Base-by-base conservation (phyloP, 2,797 vertebrate species). In the Menidia menidia region DNA sequence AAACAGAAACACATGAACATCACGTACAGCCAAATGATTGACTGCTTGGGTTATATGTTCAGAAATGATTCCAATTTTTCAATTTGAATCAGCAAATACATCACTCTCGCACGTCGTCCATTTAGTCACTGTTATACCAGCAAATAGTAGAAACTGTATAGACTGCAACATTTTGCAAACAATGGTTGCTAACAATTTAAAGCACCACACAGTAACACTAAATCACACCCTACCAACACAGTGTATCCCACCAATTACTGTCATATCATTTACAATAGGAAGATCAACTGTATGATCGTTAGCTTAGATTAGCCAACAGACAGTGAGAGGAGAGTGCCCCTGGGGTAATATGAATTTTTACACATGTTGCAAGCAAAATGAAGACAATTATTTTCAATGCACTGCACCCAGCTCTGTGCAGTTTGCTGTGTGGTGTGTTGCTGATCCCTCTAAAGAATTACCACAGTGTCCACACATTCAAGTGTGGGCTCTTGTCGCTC, bases 341-440 rank as follows among this genome's bases (percentile, higher is more conserved):
- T 52, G 81, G 77, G 72, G 62, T 56, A 63, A 72, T 62, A 71
- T 71, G 56, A 78, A 78, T 82, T 76, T 81, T 81, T 81, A 64
- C 72, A 84, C 77, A 77, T 71, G 53, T 68, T 78, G 69, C 52
- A 58, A 83, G 69, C 53, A 81, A 78, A 80, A 87, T 82, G 43
- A 84, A 77, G 71, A 83, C 77, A 77, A 78, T 90, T 84, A 79
- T 80, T 87, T 80, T 81, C 45, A 63, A 72, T 64, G 67, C 54
- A 56, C 64, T 78, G 39, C 30, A 70, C 44, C 45, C 73, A 66
- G 61, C 65, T 71, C 62, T 80, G 50, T 71, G 70, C 64, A 69
- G 52, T 74, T 53, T 73, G 32, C 56, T 63, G 56, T 71, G 67
- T 25, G 41, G 33, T 51, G 53, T 73, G 53, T 80, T 55, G 62